Evolutionary conservation across 2,888 invertebrate genomes (phyloP).

Genomic region (Cosmia trapezina): DNA sequence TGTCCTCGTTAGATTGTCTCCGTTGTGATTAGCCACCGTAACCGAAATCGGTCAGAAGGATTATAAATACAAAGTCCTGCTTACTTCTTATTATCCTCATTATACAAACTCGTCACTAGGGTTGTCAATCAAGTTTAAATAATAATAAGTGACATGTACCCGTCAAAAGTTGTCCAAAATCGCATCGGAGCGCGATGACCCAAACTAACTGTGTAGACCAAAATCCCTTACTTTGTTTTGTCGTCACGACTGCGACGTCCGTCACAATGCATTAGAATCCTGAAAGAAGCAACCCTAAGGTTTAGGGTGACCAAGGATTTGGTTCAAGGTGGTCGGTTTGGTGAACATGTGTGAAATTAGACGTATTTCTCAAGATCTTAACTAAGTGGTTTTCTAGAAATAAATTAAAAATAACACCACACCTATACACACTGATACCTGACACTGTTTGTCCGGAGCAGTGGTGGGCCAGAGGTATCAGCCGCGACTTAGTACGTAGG

Average conservation of each 20-base stretch:
- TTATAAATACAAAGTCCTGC: constrained; percentile 20
- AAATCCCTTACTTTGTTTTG: constrained; percentile 84
- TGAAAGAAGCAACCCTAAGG: constrained; percentile 58
- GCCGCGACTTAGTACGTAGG: no score
- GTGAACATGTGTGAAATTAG: neutral
- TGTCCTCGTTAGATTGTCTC: neutral
- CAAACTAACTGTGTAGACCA: constrained; percentile 88
- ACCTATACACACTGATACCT: no score
- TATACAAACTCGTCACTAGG: constrained; percentile 59
- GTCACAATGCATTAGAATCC: constrained; percentile 67
- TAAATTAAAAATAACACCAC: no score
- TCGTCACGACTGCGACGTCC: constrained; percentile 58
- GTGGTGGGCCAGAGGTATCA: no score
- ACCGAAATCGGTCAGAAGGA: constrained; percentile 30
- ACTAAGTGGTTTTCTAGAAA: no score
- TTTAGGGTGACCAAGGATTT: constrained; percentile 48
- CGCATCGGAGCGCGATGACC: constrained; percentile 89
- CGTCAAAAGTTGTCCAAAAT: constrained; percentile 89
- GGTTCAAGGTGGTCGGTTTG: neutral
- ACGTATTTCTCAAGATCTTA: no score
- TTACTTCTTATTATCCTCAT: constrained; percentile 26
- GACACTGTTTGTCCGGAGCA: no score
- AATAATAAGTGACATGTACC: constrained; percentile 85
- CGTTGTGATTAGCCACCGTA: neutral
- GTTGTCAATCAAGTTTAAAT: constrained; percentile 85